Percentiles rank a stretch among this genome's conserved stretches.
Conservation (phyloP, 2,888 invertebrate genomes). For the Glaucopsyche alexis region DNA sequence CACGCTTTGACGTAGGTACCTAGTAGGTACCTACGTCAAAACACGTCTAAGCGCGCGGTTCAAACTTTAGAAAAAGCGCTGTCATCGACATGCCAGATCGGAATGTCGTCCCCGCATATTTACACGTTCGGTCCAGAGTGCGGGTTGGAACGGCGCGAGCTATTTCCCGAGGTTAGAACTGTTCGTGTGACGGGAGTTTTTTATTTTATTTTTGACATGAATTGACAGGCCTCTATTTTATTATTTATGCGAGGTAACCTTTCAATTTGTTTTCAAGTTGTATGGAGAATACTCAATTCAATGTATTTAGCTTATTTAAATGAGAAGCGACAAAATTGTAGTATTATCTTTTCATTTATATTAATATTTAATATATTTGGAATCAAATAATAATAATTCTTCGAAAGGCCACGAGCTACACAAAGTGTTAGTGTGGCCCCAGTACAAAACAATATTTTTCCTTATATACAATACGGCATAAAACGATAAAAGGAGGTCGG, state of each 20-base stretch:
- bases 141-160: too few species aligned
- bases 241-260: background rate
- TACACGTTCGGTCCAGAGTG: too few species aligned
- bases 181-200: background rate
- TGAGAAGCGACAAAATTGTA: background rate
- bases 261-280: background rate
- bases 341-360: background rate
- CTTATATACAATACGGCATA: background rate
- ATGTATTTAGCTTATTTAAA: background rate
- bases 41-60: too few species aligned
- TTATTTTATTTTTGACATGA: background rate
- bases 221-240: constrained; percentile 1
- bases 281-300: background rate
- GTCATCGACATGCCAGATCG: too few species aligned
- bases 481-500: constrained; percentile 21
- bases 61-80: too few species aligned
- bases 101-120: too few species aligned
- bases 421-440: background rate
- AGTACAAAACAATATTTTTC: background rate
- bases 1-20: too few species aligned
- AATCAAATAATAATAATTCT: too few species aligned
- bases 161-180: too few species aligned
- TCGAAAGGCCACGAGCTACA: too few species aligned
- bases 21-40: too few species aligned
- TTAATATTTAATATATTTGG: background rate